A percentile compares a stretch with the other conserved stretches of the same genome.
phyloP scores from a whole-genome alignment of 2,888 invertebrate genomes.

The Conistra vaccinii region DNA sequence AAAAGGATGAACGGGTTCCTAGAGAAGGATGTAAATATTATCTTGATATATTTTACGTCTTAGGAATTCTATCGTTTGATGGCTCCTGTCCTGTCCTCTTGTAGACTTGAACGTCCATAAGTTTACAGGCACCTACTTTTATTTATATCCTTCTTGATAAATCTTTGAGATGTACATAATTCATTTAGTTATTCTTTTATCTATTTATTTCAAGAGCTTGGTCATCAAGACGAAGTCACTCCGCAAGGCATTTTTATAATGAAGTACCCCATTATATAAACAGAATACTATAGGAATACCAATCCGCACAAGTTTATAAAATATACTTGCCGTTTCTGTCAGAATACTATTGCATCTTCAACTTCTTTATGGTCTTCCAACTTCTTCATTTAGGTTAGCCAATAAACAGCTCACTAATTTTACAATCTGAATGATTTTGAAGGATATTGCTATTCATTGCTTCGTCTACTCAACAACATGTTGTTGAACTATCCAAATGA shows the following conservation, averaged over 20 bases:
- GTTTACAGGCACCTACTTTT: background rate
- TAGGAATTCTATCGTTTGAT: constrained; percentile 44
- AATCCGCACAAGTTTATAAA: background rate
- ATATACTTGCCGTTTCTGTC: background rate
- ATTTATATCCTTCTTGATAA: background rate
- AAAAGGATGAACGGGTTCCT: constrained; percentile 46
- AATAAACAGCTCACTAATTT: too few relatives aligned
- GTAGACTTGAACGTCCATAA: background rate
- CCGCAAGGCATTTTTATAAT: too few relatives aligned
- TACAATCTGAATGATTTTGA: too few relatives aligned
- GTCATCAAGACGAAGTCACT: too few relatives aligned
- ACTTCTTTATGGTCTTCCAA: background rate
- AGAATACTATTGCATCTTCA: background rate
- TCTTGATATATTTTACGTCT: constrained; percentile 41
- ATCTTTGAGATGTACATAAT: background rate
- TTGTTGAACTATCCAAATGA: too few relatives aligned
- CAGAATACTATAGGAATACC: too few relatives aligned
- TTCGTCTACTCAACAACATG: too few relatives aligned
- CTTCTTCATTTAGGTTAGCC: too few relatives aligned
- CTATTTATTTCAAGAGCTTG: too few relatives aligned
- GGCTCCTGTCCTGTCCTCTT: constrained; percentile 18
- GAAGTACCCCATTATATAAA: too few relatives aligned
- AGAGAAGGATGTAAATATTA: constrained; percentile 46
- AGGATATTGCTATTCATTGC: too few relatives aligned
- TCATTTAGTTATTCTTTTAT: too few relatives aligned